Percentiles rank a stretch among this genome's conserved stretches.
Evolutionary conservation across 2,797 vertebrate genomes (phyloP).

Genomic region (Eulemur rubriventer): DNA sequence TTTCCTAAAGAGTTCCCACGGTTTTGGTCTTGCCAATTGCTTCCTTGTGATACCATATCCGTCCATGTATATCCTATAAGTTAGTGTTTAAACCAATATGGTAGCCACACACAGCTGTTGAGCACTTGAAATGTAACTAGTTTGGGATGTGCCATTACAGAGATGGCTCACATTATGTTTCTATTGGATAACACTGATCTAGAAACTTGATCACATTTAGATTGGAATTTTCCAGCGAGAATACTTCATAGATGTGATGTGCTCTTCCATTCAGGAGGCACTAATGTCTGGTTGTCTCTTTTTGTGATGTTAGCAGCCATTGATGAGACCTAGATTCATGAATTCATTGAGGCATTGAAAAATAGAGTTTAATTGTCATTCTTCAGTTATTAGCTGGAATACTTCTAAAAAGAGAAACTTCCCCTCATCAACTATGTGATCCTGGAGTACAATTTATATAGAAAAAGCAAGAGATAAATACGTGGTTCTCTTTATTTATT

Average conservation of each 20-base stretch:
- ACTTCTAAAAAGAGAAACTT: background rate
- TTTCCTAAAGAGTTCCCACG: background rate
- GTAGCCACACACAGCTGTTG: background rate
- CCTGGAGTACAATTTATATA: background rate
- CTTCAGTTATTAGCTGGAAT: background rate
- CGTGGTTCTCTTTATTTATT: slow-evolving; percentile 21
- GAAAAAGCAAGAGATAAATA: slow-evolving; percentile 22
- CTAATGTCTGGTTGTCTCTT: background rate
- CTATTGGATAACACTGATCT: background rate
- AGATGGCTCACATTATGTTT: background rate
- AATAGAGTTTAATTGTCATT: background rate
- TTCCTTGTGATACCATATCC: background rate
- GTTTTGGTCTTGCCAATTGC: background rate
- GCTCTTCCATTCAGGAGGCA: background rate
- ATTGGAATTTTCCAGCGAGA: slow-evolving; percentile 12
- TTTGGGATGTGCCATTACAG: background rate
- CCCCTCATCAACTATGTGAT: background rate
- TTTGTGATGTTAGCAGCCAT: background rate
- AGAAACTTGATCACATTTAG: background rate
- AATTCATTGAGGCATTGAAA: background rate
- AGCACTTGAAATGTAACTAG: background rate
- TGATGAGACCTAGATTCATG: background rate
- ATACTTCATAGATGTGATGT: background rate
- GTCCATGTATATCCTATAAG: background rate
- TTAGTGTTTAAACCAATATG: background rate